These are phyloP conservation scores for Lophius piscatorius DNA, from an alignment of 2,113 vertebrate genomes.

Conservation along the genomic window DNA sequence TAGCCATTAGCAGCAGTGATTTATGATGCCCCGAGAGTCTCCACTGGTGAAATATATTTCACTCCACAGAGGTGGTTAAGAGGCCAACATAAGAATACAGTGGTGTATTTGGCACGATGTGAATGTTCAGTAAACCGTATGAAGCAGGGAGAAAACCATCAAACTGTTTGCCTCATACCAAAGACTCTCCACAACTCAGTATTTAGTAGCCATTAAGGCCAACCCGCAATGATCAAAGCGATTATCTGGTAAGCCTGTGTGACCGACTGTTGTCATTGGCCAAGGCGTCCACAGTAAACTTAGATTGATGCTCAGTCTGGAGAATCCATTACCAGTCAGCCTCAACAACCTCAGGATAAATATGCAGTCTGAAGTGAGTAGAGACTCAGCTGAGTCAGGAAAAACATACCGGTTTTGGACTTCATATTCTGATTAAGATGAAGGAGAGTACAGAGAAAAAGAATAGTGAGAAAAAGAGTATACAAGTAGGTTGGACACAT, in stretches of 20 bases:
- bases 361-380: too few species aligned
- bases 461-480: background rate
- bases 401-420: too few species aligned
- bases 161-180: too few species aligned
- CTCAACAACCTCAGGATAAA: slow-evolving; percentile 39
- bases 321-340: slow-evolving; percentile 37
- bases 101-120: background rate
- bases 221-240: slow-evolving; percentile 30
- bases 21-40: slow-evolving; percentile 1
- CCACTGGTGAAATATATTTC: background rate
- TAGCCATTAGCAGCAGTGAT: background rate
- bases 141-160: background rate
- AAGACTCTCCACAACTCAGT: too few species aligned
- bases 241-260: slow-evolving; percentile 22
- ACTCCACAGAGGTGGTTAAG: background rate
- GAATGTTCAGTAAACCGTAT: too few species aligned
- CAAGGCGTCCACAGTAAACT: slow-evolving; percentile 44
- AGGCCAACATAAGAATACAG: slow-evolving; percentile 1
- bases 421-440: slow-evolving; percentile 2
- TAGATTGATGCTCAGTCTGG: slow-evolving; percentile 31
- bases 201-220: slow-evolving; percentile 15
- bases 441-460: background rate
- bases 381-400: too few species aligned
- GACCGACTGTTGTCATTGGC: slow-evolving; percentile 48
- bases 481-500: too few species aligned